Conservation (phyloP, 1,140 invertebrate species). For the Leptopilina boulardi region DNA sequence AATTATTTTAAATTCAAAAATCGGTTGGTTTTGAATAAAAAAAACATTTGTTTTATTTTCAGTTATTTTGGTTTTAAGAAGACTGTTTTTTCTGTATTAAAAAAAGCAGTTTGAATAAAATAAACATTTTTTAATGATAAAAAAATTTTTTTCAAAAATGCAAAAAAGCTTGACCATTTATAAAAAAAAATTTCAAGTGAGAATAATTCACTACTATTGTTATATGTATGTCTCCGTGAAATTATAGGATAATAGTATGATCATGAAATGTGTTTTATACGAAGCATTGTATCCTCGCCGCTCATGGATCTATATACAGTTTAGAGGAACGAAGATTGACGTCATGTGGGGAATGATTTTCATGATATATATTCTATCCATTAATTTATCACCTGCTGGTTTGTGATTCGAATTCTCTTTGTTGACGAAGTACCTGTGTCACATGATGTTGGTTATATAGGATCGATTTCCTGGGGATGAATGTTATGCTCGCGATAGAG, state of each 20-base stretch:
- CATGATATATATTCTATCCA: slow-evolving; percentile 41
- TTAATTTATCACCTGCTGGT: slow-evolving; percentile 56
- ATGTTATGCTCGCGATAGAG: not conserved
- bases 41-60: too few species aligned
- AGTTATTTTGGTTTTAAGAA: too few species aligned
- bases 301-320: slow-evolving; percentile 2
- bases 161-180: too few species aligned
- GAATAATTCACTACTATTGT: not conserved
- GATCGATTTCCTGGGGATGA: not conserved
- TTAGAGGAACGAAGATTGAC: slow-evolving; percentile 40
- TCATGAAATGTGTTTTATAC: slow-evolving; percentile 33
- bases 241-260: slow-evolving; percentile 25
- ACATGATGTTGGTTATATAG: not conserved
- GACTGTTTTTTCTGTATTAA: too few species aligned
- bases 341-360: slow-evolving; percentile 45
- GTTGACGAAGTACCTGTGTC: slow-evolving; percentile 23
- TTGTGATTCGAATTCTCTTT: slow-evolving; percentile 47
- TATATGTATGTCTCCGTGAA: not conserved
- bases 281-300: slow-evolving; percentile 28
- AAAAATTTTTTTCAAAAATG: too few species aligned
- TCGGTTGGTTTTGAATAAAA: too few species aligned
- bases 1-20: too few species aligned
- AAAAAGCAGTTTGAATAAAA: too few species aligned
- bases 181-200: not conserved
- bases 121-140: too few species aligned